Base-by-base conservation (phyloP, 2,888 invertebrate species). In the Napeogenes sylphis region DNA sequence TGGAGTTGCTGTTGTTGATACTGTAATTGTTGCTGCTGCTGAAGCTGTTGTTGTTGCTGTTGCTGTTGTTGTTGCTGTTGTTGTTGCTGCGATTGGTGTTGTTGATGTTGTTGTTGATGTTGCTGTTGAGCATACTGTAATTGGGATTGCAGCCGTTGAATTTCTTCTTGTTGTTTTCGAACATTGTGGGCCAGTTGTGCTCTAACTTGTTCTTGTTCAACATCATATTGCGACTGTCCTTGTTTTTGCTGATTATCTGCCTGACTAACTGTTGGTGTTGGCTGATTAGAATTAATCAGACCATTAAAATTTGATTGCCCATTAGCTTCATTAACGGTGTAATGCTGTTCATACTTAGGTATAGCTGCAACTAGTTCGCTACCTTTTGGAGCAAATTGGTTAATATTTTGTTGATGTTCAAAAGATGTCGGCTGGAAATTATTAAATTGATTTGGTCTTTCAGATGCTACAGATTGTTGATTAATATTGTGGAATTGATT, bases 311-410 rank as follows among this genome's bases (percentile, higher is more conserved):
- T 76, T 30, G 82, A 71, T 74, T 82, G 75, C 58, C 73, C 69
- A 55, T 82, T 80, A 58, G 87, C 79, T 55, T 83, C 85, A 72
- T 87, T 84, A n/a, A 93, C 90, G 13, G 94, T 92, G 67, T 94
- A 92, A 72, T 96, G 96, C 71, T 96, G 95, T 82, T 96, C 96
- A 70, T 93, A 93, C 85, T 95, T 95, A 5, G 96, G 94, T 63
- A 96, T 93, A 21, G 96, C 93, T 61, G 94, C 93, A 30, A 95
- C 92, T 51, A 96, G 87, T 83, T 96, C 95, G 0, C 95, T 95
- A 46, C 93, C 94, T 2, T 94, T 91, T 46, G 93, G 93, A 32
- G 92, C 84, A 65, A 93, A 82, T 38, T 91, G 87, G 5, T 84
- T 83, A 59, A 91, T 75, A 67, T 87, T 83, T 76, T 91, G 91